Evolutionary conservation across 2,888 invertebrate genomes (phyloP).

Genomic region (Leistus spinibarbis): DNA sequence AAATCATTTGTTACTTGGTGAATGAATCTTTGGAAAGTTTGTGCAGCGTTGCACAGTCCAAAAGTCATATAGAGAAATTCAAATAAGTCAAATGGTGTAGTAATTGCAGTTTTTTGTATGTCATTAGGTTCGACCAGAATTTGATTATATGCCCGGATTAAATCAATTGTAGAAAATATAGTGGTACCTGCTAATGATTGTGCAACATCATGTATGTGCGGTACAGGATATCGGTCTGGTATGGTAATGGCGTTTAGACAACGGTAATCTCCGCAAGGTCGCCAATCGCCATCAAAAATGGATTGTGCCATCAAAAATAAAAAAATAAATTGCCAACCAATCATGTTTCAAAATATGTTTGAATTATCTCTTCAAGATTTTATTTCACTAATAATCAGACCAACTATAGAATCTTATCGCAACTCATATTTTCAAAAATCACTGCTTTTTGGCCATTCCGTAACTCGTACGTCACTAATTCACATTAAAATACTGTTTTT

Average conservation of each 20-base stretch:
- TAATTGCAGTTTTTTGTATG: conserved; percentile 47
- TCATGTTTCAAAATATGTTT: too few relatives aligned
- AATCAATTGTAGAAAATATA: conserved; percentile 49
- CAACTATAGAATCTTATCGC: too few relatives aligned
- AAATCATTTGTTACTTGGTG: conserved; percentile 47
- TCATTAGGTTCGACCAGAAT: conserved; percentile 50
- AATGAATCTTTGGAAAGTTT: conserved; percentile 54
- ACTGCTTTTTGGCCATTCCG: too few relatives aligned
- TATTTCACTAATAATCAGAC: too few relatives aligned
- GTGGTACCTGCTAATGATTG: conserved; percentile 45
- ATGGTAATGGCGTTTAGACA: conserved; percentile 54
- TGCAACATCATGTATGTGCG: conserved; percentile 51
- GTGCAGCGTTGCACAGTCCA: conserved; percentile 53
- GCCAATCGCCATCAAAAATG: too few relatives aligned
- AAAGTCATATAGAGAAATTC: conserved; percentile 47
- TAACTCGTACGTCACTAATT: too few relatives aligned
- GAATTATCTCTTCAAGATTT: too few relatives aligned
- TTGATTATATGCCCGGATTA: conserved; percentile 52
- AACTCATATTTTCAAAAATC: too few relatives aligned
- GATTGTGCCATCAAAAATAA: too few relatives aligned
- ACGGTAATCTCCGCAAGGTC: conserved; percentile 53
- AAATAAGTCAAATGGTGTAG: conserved; percentile 45
- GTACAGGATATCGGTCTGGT: conserved; percentile 56
- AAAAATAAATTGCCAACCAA: too few relatives aligned
- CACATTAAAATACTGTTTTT: too few relatives aligned